Evolutionary conservation across 1,140 invertebrate genomes (phyloP).

Genomic region (Choristoneura fumiferana): DNA sequence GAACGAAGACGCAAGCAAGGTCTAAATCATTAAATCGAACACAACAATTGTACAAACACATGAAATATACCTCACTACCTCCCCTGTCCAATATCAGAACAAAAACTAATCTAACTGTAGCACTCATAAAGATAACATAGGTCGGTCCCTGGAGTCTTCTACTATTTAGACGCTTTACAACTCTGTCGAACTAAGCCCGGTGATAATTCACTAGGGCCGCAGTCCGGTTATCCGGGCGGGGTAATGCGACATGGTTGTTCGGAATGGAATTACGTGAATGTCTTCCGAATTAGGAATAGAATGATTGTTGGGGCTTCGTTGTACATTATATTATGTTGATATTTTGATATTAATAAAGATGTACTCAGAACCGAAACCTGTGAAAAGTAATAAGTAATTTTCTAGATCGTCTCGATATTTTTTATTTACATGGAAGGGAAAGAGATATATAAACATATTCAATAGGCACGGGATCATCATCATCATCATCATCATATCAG

Average conservation of each 20-base stretch:
- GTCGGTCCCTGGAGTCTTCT: conserved; percentile 44
- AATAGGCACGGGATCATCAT: no score
- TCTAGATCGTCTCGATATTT: no score
- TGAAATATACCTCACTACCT: background rate
- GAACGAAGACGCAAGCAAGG: no score
- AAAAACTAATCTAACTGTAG: conserved; percentile 69
- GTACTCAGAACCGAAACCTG: no score
- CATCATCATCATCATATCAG: no score
- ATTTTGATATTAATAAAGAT: background rate
- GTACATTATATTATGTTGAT: background rate
- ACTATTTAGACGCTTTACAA: conserved; percentile 63
- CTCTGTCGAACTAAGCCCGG: conserved; percentile 49
- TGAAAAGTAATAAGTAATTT: no score
- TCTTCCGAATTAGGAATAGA: conserved; percentile 1
- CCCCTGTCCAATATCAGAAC: conserved; percentile 54
- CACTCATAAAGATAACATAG: conserved; percentile 63
- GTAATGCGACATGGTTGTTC: conserved; percentile 35
- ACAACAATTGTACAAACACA: no score
- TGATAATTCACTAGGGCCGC: conserved; percentile 44
- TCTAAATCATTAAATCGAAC: no score
- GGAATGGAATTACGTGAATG: background rate
- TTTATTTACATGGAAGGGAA: no score
- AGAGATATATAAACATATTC: no score
- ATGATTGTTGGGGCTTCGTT: conserved; percentile 4
- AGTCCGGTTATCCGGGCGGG: conserved; percentile 4